Evolutionary conservation across 2,797 vertebrate genomes (phyloP).

Genomic region (Peromyscus eremicus): DNA sequence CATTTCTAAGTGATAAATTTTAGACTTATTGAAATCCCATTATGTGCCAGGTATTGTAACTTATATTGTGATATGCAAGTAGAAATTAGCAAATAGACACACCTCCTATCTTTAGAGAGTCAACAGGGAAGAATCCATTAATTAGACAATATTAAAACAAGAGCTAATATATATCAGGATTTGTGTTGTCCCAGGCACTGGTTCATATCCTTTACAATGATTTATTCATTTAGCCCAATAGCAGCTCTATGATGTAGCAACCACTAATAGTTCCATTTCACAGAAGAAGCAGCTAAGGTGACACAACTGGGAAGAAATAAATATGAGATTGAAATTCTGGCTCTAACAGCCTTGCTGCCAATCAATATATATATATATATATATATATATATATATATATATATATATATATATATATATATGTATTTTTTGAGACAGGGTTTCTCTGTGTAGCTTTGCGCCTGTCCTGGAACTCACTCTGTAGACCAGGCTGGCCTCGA

Average conservation of each 20-base stretch:
- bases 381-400: too few relatives aligned
- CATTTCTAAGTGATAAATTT: conserved; percentile 19
- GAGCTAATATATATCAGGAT: neutral
- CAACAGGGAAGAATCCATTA: conserved; percentile 1
- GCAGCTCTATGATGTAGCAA: neutral
- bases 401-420: too few relatives aligned
- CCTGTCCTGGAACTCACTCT: too few relatives aligned
- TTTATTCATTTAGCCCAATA: neutral
- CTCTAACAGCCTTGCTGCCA: neutral
- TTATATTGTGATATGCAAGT: neutral
- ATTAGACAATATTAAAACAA: neutral
- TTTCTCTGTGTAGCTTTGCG: too few relatives aligned
- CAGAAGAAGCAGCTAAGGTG: neutral
- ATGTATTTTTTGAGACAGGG: too few relatives aligned
- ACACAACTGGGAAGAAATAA: neutral
- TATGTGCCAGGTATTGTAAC: neutral
- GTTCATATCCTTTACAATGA: neutral
- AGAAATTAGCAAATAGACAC: neutral
- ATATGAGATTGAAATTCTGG: conserved; percentile 6
- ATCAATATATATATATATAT: too few relatives aligned
- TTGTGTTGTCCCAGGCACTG: neutral
- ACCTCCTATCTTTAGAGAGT: neutral
- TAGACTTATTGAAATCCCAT: conserved; percentile 21
- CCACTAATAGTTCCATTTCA: neutral
- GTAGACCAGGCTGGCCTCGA: too few relatives aligned